These are phyloP conservation scores for Lampris incognitus DNA, from an alignment of 2,113 vertebrate genomes.

Conservation along the genomic window DNA sequence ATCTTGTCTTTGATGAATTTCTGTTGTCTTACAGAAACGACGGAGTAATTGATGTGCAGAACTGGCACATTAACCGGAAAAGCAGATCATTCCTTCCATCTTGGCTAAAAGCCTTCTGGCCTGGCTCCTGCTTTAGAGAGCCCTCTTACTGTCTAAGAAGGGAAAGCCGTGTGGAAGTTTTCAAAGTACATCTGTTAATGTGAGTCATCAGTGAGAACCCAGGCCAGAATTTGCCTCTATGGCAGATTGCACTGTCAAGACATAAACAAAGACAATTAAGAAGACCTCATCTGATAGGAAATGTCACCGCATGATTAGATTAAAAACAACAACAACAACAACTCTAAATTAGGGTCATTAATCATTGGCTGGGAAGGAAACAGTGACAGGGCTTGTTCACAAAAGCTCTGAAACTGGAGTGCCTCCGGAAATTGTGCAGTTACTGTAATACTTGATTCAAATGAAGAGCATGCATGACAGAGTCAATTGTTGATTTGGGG, in stretches of 20 bases:
- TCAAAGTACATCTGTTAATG: slow-evolving; percentile 59
- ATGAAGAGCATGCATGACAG: slow-evolving; percentile 52
- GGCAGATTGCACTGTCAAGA: slow-evolving; percentile 72
- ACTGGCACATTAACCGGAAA: not conserved
- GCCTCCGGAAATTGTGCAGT: slow-evolving; percentile 76
- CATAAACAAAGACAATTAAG: slow-evolving; percentile 78
- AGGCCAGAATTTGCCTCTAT: slow-evolving; percentile 29
- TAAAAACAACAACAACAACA: slow-evolving; percentile 49
- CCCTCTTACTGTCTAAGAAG: slow-evolving; percentile 45
- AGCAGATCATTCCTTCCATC: slow-evolving; percentile 30
- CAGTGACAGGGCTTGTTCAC: slow-evolving; percentile 70
- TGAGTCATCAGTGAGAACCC: slow-evolving; percentile 59
- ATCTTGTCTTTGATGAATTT: too few species aligned
- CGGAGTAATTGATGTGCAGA: too few species aligned
- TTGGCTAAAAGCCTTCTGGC: slow-evolving; percentile 42
- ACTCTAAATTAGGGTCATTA: slow-evolving; percentile 82
- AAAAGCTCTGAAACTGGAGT: slow-evolving; percentile 68
- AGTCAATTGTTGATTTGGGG: slow-evolving; percentile 63
- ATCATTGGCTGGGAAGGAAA: slow-evolving; percentile 70
- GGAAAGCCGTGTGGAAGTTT: slow-evolving; percentile 66
- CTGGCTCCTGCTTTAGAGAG: slow-evolving; percentile 38
- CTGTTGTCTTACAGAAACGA: too few species aligned
- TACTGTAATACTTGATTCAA: slow-evolving; percentile 71
- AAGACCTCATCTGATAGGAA: slow-evolving; percentile 75
- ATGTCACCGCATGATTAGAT: slow-evolving; percentile 82